A percentile compares a stretch with the other conserved stretches of the same genome.
Evolutionary conservation across 2,113 vertebrate genomes (phyloP).

Genomic region (Strix aluco): DNA sequence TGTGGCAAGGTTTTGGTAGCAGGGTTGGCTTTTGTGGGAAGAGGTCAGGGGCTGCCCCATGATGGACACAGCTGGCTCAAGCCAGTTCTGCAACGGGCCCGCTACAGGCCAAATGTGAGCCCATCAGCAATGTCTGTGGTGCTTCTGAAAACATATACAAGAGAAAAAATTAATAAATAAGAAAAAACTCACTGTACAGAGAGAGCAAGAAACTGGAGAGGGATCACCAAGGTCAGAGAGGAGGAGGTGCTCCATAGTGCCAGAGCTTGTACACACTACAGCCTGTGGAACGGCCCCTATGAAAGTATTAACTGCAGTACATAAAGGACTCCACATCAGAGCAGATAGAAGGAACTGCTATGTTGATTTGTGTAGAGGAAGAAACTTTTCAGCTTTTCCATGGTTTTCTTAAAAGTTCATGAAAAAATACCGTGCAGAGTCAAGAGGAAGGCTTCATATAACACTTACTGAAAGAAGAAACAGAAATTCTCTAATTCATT

Average conservation of each 20-base stretch:
- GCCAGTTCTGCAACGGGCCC: not conserved
- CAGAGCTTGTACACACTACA: too few species aligned
- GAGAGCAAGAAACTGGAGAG: not conserved
- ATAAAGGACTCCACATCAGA: too few species aligned
- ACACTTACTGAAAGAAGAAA: not conserved
- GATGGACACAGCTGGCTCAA: not conserved
- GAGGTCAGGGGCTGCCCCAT: not conserved
- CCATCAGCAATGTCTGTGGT: not conserved
- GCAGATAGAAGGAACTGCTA: too few species aligned
- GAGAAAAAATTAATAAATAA: not conserved
- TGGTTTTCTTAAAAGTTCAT: accelerated
- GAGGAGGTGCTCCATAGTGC: too few species aligned
- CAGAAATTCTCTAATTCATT: not conserved
- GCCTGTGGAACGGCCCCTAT: too few species aligned
- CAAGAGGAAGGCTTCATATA: not conserved
- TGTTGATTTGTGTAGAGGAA: not conserved
- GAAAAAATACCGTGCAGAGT: not conserved
- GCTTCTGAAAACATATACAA: not conserved
- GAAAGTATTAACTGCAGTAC: too few species aligned
- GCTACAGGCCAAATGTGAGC: not conserved
- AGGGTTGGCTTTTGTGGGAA: not conserved
- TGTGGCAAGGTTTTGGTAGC: not conserved
- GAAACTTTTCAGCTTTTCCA: not conserved
- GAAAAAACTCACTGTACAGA: not conserved
- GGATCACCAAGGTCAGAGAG: not conserved